Evolutionary conservation across 2,797 vertebrate genomes (phyloP), one percentile per base, ranked within the genome.

Genomic region (Eulemur coronatus): DNA sequence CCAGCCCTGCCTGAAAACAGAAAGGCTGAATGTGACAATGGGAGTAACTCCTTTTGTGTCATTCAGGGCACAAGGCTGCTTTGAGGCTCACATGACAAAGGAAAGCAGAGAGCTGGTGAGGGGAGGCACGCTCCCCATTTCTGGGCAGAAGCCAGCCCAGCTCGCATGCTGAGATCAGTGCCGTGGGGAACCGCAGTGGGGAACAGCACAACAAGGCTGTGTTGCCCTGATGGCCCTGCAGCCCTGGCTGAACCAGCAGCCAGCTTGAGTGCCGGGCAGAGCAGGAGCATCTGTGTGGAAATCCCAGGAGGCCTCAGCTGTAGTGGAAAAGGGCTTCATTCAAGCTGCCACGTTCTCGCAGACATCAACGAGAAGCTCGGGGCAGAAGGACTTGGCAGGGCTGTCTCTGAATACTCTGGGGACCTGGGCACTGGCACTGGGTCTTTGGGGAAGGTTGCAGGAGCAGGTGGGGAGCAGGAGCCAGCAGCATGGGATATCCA

Each of bases 71-170:
- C 9, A n/a, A 73, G 57, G 38, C 59, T 46, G 22, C 41, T 80
- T 81, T 57, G 43, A 84, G 48, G n/a, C 65, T 79, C 28, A 4
- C 20, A 18, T 38, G 78, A 69, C 50, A 72, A 84, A 90, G 43
- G 43, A 48, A 82, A 90, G 8, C 35, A 50, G 79, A 75, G 33
- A 35, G n/a, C 30, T 67, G 26, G 20, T 59, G 20, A 50, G 14
- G 8, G 17, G 67, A n/a, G 8, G 4, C 5, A 1, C 17, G 52
- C 8, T 59, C n/a, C 38, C n/a, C 0, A 0, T 50, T 65, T 20
- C 33, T 30, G 0, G 41, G 38, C 22, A 24, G 41, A 69, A 69
- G 59, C 28, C 48, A 63, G 52, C 57, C 2, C 35, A 7, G 57
- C 33, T 70, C 28, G 3, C 35, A 13, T 28, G 41, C 33, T 73